phyloP scores from a whole-genome alignment of 1,140 invertebrate genomes.

The Sitophilus oryzae region DNA sequence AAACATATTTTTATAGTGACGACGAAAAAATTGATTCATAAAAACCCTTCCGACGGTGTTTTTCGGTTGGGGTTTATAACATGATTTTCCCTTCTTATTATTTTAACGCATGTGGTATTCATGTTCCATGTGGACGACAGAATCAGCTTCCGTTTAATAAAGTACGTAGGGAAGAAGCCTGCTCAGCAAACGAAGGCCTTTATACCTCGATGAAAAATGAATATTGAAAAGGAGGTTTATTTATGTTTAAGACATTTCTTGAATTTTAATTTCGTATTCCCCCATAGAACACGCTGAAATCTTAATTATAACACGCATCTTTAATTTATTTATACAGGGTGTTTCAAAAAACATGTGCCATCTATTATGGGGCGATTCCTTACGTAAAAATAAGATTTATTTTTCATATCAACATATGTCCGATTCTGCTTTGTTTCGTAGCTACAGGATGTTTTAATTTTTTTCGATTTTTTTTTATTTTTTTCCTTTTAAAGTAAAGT shows the following conservation, averaged over 20 bases:
- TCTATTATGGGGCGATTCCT: too few species aligned
- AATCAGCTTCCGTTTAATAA: not conserved
- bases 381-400: too few species aligned
- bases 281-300: not conserved
- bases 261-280: not conserved
- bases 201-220: not conserved
- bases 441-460: too few species aligned
- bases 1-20: too few species aligned
- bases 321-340: not conserved
- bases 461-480: too few species aligned
- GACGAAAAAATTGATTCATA: not conserved
- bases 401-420: too few species aligned
- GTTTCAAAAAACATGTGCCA: too few species aligned
- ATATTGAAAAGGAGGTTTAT: not conserved
- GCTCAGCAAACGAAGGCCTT: not conserved
- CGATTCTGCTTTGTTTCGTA: too few species aligned
- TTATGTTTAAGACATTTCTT: not conserved
- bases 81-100: not conserved
- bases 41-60: not conserved
- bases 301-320: not conserved
- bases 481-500: too few species aligned
- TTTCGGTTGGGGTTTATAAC: not conserved
- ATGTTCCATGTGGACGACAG: not conserved
- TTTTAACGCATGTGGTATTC: not conserved
- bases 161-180: not conserved